Base-by-base conservation (phyloP, 2,797 vertebrate species). In the Syngnathus acus region DNA sequence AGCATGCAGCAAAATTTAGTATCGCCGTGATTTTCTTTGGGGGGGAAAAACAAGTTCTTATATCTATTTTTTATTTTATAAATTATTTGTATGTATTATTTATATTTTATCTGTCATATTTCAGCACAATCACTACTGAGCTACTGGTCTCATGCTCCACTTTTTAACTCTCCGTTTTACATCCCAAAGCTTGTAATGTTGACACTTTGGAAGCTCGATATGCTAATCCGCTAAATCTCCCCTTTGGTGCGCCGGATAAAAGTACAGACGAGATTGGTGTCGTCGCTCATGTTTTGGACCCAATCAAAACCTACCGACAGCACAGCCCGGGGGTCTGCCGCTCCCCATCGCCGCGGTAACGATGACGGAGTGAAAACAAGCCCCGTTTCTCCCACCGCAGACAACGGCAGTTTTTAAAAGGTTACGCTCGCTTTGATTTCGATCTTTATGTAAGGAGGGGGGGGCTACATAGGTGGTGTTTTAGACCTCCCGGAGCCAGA, bases 381-480 rank as follows among this genome's bases (percentile, higher is more conserved):
- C 71, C 66, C 72, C 83, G 84, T 85, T 76, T 86, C 77, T 79
- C 73, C 73, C 54, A 64, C 69, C 72, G 68, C 80, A 85, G 82
- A 76, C 78, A 70, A 79, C 73, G 37, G 69, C 65, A 72, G 72
- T 77, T 83, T 58, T 82, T 84, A 85, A 89, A 88, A 81, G 87
- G 86, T 88, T 81, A 84, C 60, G 80, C 68, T 80, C 79, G 72
- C 86, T 75, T 86, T 86, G 86, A 85, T 86, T 87, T 83, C 82
- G 83, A 80, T 85, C 83, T 84, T 73, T 71, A 73, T 74, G 75
- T 75, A 73, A 21, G 73, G 76, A 70, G 73, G 78, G 74, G 67
- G 67, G 71, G 72, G 85, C 84, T 86, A 85, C 81, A 83, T 86
- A 80, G 84, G 86, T 85, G 85, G 83, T 84, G 87, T 83, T 83